Base-by-base conservation (phyloP, 2,797 vertebrate species). In the Apodemus agrarius region DNA sequence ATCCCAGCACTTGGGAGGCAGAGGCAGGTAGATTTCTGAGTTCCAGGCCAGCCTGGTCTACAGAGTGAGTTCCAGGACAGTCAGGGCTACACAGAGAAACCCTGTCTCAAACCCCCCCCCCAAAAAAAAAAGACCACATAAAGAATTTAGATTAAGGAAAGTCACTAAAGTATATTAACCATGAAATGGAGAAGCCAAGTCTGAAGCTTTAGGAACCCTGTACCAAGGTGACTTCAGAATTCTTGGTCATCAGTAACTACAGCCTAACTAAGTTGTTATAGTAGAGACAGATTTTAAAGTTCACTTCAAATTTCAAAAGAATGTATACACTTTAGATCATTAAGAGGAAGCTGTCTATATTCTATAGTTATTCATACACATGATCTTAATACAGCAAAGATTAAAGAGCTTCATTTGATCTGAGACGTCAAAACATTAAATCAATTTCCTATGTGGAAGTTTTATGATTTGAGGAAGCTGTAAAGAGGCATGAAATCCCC, bases 61-160 rank as follows among this genome's bases (percentile, higher is more conserved):
- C n/a, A n/a, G n/a, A n/a, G n/a, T n/a, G n/a, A n/a, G n/a, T n/a
- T n/a, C n/a, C n/a, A n/a, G n/a, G n/a, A n/a, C n/a, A n/a, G n/a
- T n/a, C n/a, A n/a, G n/a, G n/a, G n/a, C n/a, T n/a, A n/a, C n/a
- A n/a, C n/a, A n/a, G n/a, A n/a, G n/a, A n/a, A n/a, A n/a, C n/a
- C n/a, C n/a, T n/a, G n/a, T n/a, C n/a, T n/a, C n/a, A n/a, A n/a
- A n/a, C n/a, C n/a, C n/a, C n/a, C n/a, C n/a, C n/a, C n/a, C n/a
- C n/a, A n/a, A n/a, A n/a, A n/a, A n/a, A n/a, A n/a, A n/a, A 93
- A 69, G 37, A 54, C 31, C 81, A 29, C 24, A 67, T 11, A 83
- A 82, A 72, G 37, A 89, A 24, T 82, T 92, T 63, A 72, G 49
- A 90, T 22, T 63, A 93, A 52, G 49, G 52, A 69, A 91, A 93